Evolutionary conservation across 1,140 invertebrate genomes (phyloP), one percentile per base, ranked within the genome.

Genomic region (Drosophila dunni): DNA sequence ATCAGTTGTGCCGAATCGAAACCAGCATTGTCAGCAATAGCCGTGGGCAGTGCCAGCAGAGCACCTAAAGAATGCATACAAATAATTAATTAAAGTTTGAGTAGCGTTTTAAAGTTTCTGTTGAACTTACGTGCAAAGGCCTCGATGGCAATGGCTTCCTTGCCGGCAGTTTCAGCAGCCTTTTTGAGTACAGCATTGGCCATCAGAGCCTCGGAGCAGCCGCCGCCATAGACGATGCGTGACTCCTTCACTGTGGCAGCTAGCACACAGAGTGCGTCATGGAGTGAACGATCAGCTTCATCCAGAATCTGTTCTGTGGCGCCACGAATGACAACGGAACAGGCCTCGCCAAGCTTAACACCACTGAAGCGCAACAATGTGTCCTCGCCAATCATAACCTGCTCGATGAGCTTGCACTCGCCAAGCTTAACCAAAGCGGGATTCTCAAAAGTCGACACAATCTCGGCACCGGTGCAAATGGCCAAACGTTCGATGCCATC

Each of bases 251-350:
- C 98, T 17, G 99, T 99, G 50, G 98, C 97, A 0, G 97, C 95
- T 17, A 99, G 94, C 0, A 99, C 99, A 93, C 99, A 99, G 0
- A 99, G 94, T 2, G 99, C 99, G 92, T 99, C 99, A 90, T 99
- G 99, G 5, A 99, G 93, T 1, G 99, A 99, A 46, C 99, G 95
- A 81, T 99, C 98, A 1, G 99, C 99, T 93, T 99, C 99, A 88
- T 99, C 99, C 9, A 99, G 94, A 86, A 99, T 99, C 93, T 99
- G 99, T 91, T 99, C 96, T 3, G 99, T 99, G n/a, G 99, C 98
- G 60, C 99, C 99, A 66, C 99, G 95, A 60, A 99, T 96, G 0
- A 99, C 96, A 77, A 99, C 95, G 0, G 98, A 98, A 92, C 99
- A 99, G 7, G 99, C 99, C 92, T 99, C 97, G 24, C 99, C 99